Base-by-base conservation (phyloP, 1,140 invertebrate species). In the Trinorchestia longiramus region DNA sequence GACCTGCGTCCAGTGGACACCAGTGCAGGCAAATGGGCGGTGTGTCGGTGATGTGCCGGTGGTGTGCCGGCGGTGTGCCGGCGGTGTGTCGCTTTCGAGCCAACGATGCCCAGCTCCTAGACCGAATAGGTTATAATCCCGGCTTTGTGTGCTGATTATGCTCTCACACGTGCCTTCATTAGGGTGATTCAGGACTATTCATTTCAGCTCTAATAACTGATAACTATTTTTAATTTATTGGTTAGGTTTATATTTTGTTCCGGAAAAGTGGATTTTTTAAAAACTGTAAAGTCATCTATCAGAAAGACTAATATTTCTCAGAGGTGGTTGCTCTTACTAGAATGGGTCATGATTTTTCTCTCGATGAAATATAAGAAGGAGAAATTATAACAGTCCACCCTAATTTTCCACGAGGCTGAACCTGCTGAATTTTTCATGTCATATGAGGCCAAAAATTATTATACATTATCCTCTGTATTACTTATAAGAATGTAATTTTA, bases 121-220 rank as follows among this genome's bases (percentile, higher is more conserved):
- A 36, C 28, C 62, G 62, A 77, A 11, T 28, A 36, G 15, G 15
- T 77, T 77, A 77, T 77, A 77, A 77, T 77, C 62, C 62, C 1
- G 62, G 62, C 62, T 77, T 77, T 77, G 62, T 77, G 62, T 36
- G 15, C 62, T 77, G 62, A 77, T 77, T 77, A 77, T 77, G 62
- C 62, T 77, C 62, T 77, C 62, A 77, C 62, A 77, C 62, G 62
- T 77, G 62, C 62, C 62, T 77, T 77, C 62, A 77, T 77, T 77
- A 77, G 62, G 62, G 28, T 28, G 62, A 77, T 77, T 77, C 62
- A 19, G 62, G 62, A 11, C 62, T 77, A 77, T 77, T 77, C 62
- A 77, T 77, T 77, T 77, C 62, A 3, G 62, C 15, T 77, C 8
- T 36, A 77, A 77, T 77, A 77, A 15, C 62, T 77, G 62, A 77